Evolutionary conservation across 2,797 vertebrate genomes (phyloP), one percentile per base, ranked within the genome.

Genomic region (Micropoecilia bifurca): DNA sequence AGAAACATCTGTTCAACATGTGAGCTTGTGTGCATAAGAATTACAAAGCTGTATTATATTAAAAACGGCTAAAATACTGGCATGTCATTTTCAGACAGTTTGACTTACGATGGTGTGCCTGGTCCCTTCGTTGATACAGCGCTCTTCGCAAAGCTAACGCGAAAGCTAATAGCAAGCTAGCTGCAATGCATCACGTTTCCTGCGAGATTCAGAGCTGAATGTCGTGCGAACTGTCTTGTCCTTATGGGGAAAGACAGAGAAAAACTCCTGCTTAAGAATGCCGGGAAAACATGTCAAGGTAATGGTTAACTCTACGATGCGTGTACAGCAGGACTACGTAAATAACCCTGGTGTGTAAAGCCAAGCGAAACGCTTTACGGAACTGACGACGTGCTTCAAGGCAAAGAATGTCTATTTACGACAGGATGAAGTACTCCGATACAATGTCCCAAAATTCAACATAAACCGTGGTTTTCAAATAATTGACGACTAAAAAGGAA

Each of bases 81-180:
- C 30, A 55, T 6, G 12, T 8, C 59, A 9, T 80, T 71, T 45
- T 10, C 0, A 80, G 28, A 46, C 14, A 16, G 48, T 22, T n/a
- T 57, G 75, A 91, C 93, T 95, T 93, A 96, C 95, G 87, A 92
- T 89, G 83, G 90, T 89, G 84, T 72, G 81, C 77, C 77, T 50
- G 85, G 87, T 92, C 93, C 91, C 69, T 88, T 87, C 69, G 90
- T 85, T 71, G 66, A 83, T 80, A 73, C 76, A 43, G 77, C 87
- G 89, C 80, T 79, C 80, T 71, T 87, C 50, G 73, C 72, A 83
- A 86, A 87, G 91, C 91, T 94, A 92, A 87, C 88, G 78, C 63
- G 78, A 36, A 68, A 84, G 93, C 92, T 93, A 93, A 90, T 78
- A 78, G 46, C 87, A 74, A 63, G 92, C 93, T 94, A 94, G 48